Evolutionary conservation across 1,140 invertebrate genomes (phyloP), one percentile per base, ranked within the genome.

Genomic region (Drosophila funebris): DNA sequence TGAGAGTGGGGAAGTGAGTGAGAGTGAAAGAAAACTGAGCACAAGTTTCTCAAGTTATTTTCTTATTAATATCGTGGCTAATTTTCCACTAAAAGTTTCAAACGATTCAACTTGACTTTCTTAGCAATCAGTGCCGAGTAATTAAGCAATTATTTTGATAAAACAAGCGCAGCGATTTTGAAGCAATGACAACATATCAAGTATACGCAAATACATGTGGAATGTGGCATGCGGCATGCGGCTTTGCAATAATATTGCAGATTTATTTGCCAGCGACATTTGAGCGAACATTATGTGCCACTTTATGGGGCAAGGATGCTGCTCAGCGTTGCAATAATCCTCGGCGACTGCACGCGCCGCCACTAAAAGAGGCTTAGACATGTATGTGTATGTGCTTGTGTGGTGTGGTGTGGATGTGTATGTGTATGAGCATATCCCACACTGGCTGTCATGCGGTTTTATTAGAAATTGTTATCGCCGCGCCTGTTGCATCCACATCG

Each of bases 401-500:
- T 41, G 29, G 31, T 20, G 14, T 5, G 37, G 22, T 27, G 22
- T 11, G 44, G 24, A 27, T 33, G 13, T 50, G 13, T 20, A 36
- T 6, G 41, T 39, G n/a, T 53, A 33, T 39, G 27, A 33, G 58
- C 31, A 58, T 43, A 37, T 53, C 57, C 48, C 29, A 13, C 27
- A 20, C 31, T 61, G 60, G 66, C 77, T 87, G 82, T 87, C 82
- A 87, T 87, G 82, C 43, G 82, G 82, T 82, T 87, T 87, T 87
- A 87, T 87, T 87, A 87, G 82, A 87, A 87, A 87, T 87, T 82
- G 82, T 87, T 87, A 87, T 87, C 82, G 66, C 67, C 58, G 75
- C 53, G 81, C 81, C 81, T 84, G 81, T 84, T 84, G 76, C 80
- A 69, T 52, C 24, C 41, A 20, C 31, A 63, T 36, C 50, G 61